Percentiles rank a stretch among this genome's conserved stretches.
Conservation (phyloP, 2,888 invertebrate species). For the Dryobotodes eremita region DNA sequence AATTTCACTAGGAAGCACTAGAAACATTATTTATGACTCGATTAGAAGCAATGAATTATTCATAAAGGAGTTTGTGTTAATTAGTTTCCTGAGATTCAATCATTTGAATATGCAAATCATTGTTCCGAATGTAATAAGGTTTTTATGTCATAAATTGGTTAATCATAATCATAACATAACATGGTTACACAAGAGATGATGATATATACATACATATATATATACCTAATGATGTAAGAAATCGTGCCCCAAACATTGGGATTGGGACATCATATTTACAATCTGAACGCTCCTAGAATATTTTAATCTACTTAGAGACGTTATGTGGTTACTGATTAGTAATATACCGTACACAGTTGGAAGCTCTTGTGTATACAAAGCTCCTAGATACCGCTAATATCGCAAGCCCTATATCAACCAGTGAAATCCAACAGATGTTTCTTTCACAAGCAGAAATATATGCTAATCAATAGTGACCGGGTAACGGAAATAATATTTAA, state of each 20-base stretch:
- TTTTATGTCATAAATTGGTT: slow-evolving; percentile 38
- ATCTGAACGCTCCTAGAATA: slow-evolving; percentile 56
- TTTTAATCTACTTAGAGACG: slow-evolving; percentile 55
- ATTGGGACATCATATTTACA: slow-evolving; percentile 52
- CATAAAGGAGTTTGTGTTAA: slow-evolving; percentile 32
- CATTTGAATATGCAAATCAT: slow-evolving; percentile 50
- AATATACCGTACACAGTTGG: slow-evolving; percentile 3
- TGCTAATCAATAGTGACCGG: slow-evolving; percentile 65
- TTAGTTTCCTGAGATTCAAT: slow-evolving; percentile 35
- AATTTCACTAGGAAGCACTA: slow-evolving; percentile 40
- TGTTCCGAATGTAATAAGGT: slow-evolving; percentile 23
- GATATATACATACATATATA: too few species aligned
- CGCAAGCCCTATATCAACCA: slow-evolving; percentile 33
- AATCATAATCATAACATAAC: slow-evolving; percentile 33
- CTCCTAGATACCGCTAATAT: slow-evolving; percentile 27
- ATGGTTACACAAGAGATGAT: slow-evolving; percentile 31
- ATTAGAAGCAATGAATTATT: neutral
- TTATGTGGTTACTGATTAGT: slow-evolving; percentile 47
- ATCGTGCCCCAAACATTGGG: slow-evolving; percentile 33
- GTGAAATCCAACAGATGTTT: slow-evolving; percentile 49
- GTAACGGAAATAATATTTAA: slow-evolving; percentile 67
- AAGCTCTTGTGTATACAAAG: slow-evolving; percentile 8
- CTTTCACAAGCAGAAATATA: slow-evolving; percentile 59
- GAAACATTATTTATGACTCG: slow-evolving; percentile 27
- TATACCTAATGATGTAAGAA: slow-evolving; percentile 43